phyloP scores from a whole-genome alignment of 1,140 invertebrate species.

The Bombus ignitus region DNA sequence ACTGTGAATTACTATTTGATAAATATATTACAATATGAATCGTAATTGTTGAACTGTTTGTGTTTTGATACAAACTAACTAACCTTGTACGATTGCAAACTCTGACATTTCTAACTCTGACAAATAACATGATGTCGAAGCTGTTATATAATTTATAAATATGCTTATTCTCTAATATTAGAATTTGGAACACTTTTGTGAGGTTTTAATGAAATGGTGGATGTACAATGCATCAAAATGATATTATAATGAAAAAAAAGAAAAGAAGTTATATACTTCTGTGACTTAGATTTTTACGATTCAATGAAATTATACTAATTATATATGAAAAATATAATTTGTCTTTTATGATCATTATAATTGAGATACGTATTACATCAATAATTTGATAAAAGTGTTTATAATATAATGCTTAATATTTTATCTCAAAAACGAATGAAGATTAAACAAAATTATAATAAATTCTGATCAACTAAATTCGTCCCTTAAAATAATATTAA shows the following conservation, averaged over 20 bases:
- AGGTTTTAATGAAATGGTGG: conserved; percentile 24
- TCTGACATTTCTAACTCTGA: conserved; percentile 22
- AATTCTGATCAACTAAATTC: neutral
- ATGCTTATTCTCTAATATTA: conserved; percentile 38
- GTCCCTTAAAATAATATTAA: neutral
- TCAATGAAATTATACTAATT: neutral
- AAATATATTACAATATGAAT: conserved; percentile 57
- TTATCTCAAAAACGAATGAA: conserved; percentile 1
- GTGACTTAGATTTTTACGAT: conserved; percentile 8
- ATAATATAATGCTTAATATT: conserved; percentile 15
- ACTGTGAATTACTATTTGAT: conserved; percentile 49
- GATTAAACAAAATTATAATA: neutral
- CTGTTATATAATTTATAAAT: conserved; percentile 41
- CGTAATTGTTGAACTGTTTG: conserved; percentile 23
- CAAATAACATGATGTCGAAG: conserved; percentile 33
- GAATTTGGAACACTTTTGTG: conserved; percentile 45
- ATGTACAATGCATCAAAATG: conserved; percentile 16
- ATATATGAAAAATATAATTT: conserved; percentile 10
- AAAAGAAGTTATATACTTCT: neutral
- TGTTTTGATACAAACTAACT: conserved; percentile 28
- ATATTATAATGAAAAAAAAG: neutral
- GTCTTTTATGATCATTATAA: conserved; percentile 22
- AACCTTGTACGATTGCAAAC: conserved; percentile 30
- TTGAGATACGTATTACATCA: neutral
- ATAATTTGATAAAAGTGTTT: neutral